Percentiles rank a stretch among this genome's conserved stretches.
Conservation (phyloP, 2,888 invertebrate species). For the Drosophila kanekoi region DNA sequence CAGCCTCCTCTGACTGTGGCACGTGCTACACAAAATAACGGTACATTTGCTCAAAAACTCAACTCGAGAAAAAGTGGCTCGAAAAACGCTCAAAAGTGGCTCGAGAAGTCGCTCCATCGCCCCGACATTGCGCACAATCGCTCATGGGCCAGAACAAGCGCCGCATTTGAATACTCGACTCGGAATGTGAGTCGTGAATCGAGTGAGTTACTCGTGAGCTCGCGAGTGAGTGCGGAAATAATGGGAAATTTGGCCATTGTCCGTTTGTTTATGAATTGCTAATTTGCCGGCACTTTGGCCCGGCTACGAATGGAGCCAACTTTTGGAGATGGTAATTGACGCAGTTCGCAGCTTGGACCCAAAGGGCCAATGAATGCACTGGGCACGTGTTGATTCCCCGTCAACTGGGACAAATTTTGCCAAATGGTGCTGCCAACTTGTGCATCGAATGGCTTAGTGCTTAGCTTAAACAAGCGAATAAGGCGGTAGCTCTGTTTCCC, state of each 20-base stretch:
- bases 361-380: slow-evolving; percentile 30
- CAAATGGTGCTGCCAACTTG: slow-evolving; percentile 41
- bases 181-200: slow-evolving; percentile 8
- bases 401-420: slow-evolving; percentile 39
- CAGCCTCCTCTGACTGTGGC: not conserved
- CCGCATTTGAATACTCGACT: not conserved
- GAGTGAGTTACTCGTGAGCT: slow-evolving; percentile 12
- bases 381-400: slow-evolving; percentile 50
- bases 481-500: too few relatives aligned
- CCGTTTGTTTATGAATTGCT: slow-evolving; percentile 47
- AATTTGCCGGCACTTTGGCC: slow-evolving; percentile 36
- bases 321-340: slow-evolving; percentile 18
- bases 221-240: slow-evolving; percentile 27
- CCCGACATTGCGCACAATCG: slow-evolving; percentile 44
- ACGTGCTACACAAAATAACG: slow-evolving; percentile 42
- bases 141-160: slow-evolving; percentile 2
- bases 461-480: not conserved
- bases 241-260: slow-evolving; percentile 22
- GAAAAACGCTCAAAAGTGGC: not conserved
- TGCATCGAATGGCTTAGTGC: not conserved
- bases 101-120: not conserved
- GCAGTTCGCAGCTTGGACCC: slow-evolving; percentile 25
- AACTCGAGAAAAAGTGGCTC: not conserved
- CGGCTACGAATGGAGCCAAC: slow-evolving; percentile 2
- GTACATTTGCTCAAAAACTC: slow-evolving; percentile 44